These are phyloP conservation scores for Drosophila anomalata DNA, from an alignment of 2,888 invertebrate species.

Conservation along the genomic window DNA sequence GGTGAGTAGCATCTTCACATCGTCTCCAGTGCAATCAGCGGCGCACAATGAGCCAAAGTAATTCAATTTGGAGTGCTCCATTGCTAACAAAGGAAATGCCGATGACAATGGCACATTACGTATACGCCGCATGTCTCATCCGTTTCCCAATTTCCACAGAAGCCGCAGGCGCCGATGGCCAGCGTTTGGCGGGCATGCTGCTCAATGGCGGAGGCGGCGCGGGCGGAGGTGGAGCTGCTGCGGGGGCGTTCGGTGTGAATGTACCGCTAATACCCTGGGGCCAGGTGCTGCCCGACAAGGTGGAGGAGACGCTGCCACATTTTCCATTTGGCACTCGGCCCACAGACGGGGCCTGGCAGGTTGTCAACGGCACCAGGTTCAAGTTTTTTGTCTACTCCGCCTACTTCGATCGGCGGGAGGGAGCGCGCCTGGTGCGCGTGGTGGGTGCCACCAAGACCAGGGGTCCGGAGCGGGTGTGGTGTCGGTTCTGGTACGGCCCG, in stretches of 20 bases:
- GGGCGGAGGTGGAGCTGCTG: constrained; percentile 44
- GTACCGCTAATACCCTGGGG: constrained; percentile 83
- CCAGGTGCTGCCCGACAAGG: constrained; percentile 82
- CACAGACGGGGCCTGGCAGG: constrained; percentile 91
- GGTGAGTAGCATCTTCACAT: constrained; percentile 74
- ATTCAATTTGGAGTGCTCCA: constrained; percentile 41
- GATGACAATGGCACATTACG: constrained; percentile 39
- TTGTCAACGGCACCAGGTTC: constrained; percentile 86
- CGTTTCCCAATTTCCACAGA: constrained; percentile 61
- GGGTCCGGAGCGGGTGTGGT: constrained; percentile 92
- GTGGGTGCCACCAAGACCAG: constrained; percentile 95
- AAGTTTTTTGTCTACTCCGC: constrained; percentile 97
- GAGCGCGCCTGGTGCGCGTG: constrained; percentile 88
- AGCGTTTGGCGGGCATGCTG: constrained; percentile 77
- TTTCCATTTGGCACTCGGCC: constrained; percentile 88
- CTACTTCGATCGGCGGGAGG: constrained; percentile 91
- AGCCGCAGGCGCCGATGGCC: constrained; percentile 77
- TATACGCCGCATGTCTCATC: constrained; percentile 54
- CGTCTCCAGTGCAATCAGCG: constrained; percentile 34
- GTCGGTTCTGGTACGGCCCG: constrained; percentile 89
- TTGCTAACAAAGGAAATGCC: constrained; percentile 45
- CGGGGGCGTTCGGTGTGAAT: constrained; percentile 61
- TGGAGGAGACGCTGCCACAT: constrained; percentile 85
- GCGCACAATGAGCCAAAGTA: constrained; percentile 50
- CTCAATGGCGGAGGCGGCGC: constrained; percentile 66